Evolutionary conservation across 1,140 invertebrate species (phyloP), one percentile per base, ranked within the genome.

Genomic region (Vollenhovia emeryi): DNA sequence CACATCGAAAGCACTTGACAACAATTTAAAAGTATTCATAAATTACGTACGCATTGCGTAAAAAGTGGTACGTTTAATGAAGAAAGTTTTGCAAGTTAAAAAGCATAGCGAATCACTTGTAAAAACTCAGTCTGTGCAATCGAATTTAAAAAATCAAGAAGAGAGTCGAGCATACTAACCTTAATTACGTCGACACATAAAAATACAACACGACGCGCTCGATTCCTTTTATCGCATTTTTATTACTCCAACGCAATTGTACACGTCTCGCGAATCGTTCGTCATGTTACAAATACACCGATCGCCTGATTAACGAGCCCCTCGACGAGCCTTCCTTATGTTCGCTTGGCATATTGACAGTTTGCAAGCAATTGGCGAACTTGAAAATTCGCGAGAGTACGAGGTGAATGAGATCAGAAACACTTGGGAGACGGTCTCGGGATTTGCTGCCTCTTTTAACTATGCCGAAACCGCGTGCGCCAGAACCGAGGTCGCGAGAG

Each of bases 261-360:
- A 33, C 2, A 43, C 45, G 59, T 43, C 50, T 59, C 36, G n/a
- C n/a, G n/a, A 57, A 33, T 45, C 43, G 13, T 82, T 82, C 43
- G 21, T 13, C 13, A 36, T 55, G 27, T n/a, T 50, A n/a, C 36
- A 73, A 55, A 52, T 13, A n/a, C 18, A 55, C 9, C 55, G 13
- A 6, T 69, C 30, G 40, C 15, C 24, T 60, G 57, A n/a, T 30
- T 2, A 73, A 74, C 13, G 36, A 27, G 60, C 3, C 1, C 15
- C 7, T 55, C n/a, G 27, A 36, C 13, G 43, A 21, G 36, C 18
- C n/a, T 40, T 1, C 6, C 33, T 11, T 7, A n/a, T n/a, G 27
- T 73, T 85, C 30, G 71, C 7, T 69, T 76, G 66, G 78, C 87
- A 87, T 88, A 88, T 79, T 85, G 80, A 69, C 18, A 88, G 79